A percentile compares a stretch with the other conserved stretches of the same genome.
Conservation (phyloP, 2,888 invertebrate species). For the Lithophane leautieri region DNA sequence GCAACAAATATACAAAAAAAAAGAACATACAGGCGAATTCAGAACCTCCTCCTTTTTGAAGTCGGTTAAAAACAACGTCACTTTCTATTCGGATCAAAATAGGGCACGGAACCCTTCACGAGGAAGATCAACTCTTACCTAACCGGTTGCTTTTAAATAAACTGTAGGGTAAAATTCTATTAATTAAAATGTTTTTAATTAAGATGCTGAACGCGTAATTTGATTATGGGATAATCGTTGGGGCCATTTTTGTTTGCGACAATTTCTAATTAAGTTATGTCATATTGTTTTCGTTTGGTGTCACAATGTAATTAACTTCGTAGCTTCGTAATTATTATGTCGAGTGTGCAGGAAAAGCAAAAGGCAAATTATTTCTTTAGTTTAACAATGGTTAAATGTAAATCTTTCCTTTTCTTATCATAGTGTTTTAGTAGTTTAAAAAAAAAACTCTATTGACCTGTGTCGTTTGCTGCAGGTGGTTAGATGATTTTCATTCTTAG, state of each 20-base stretch:
- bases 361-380: neutral
- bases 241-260: slow-evolving; percentile 8
- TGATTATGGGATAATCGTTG: slow-evolving; percentile 19
- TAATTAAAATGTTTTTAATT: slow-evolving; percentile 52
- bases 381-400: no score
- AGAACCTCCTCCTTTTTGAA: no score
- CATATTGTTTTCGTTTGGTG: neutral
- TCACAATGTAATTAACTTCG: neutral
- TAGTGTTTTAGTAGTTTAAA: neutral
- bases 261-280: slow-evolving; percentile 12
- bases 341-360: neutral
- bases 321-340: neutral
- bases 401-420: neutral
- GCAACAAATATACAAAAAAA: no score
- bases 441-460: neutral
- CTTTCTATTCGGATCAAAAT: neutral
- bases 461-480: neutral
- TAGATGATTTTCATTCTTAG: neutral
- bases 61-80: no score
- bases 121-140: neutral
- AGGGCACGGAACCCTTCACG: slow-evolving; percentile 5
- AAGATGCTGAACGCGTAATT: slow-evolving; percentile 33
- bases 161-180: slow-evolving; percentile 21
- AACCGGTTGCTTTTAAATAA: slow-evolving; percentile 22
- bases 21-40: no score